phyloP scores from a whole-genome alignment of 2,888 invertebrate species.

The Macaria notata region DNA sequence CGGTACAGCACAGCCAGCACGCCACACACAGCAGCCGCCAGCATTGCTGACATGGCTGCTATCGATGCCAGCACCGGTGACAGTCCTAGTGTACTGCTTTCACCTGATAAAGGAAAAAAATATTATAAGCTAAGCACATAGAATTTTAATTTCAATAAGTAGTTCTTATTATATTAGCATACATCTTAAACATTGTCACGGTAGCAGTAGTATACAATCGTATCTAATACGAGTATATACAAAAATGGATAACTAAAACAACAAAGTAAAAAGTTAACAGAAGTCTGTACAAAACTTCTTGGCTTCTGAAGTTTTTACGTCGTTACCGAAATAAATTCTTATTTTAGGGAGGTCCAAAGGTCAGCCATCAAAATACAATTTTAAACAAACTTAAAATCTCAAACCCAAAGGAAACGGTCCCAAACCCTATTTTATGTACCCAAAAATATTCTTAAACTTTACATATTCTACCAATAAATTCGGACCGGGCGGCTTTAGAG shows the following conservation, averaged over 20 bases:
- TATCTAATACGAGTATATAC: too few relatives aligned
- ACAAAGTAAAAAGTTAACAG: too few relatives aligned
- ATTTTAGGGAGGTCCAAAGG: slow-evolving; percentile 6
- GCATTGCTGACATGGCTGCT: slow-evolving; percentile 88
- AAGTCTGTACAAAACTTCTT: too few relatives aligned
- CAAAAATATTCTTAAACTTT: slow-evolving; percentile 13
- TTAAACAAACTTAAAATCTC: slow-evolving; percentile 8
- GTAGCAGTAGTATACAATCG: too few relatives aligned
- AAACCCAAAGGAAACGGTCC: slow-evolving; percentile 11
- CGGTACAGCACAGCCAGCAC: slow-evolving; percentile 89
- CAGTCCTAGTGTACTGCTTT: slow-evolving; percentile 84
- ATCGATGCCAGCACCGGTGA: slow-evolving; percentile 90
- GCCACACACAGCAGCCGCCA: slow-evolving; percentile 89
- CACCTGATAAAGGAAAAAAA: slow-evolving; percentile 74
- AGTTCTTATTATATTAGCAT: too few relatives aligned
- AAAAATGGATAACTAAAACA: too few relatives aligned
- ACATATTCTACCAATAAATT: slow-evolving; percentile 20
- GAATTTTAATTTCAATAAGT: too few relatives aligned
- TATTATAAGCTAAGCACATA: too few relatives aligned
- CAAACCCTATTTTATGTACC: slow-evolving; percentile 11
- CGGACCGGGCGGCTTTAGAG: slow-evolving; percentile 7
- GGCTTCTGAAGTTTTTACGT: too few relatives aligned
- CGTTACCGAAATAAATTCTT: too few relatives aligned
- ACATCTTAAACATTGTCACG: too few relatives aligned
- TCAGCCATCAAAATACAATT: slow-evolving; percentile 2